Evolutionary conservation across 2,888 invertebrate species (phyloP), one percentile per base, ranked within the genome.

Genomic region (Saturnia pavonia): DNA sequence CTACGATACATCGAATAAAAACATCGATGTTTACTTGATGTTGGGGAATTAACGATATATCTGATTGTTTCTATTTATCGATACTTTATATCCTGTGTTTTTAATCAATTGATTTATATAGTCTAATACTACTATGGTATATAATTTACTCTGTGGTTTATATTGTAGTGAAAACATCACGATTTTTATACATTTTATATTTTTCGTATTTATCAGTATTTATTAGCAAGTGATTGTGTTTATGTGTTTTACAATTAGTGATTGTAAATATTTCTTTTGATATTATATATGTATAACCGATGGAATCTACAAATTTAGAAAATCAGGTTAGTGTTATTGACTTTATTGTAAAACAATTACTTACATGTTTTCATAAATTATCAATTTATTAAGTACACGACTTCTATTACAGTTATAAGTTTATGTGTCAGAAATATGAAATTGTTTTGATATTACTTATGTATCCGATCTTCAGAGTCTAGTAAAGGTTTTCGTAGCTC

Each of bases 291-390:
- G 76, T n/a, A 80, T 75, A 72, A 73, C 75, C 75, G 71, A 70
- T 75, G 73, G 71, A 69, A 78, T 76, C 72, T 70, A 72, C 71
- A 75, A 76, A 78, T 72, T 76, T 79, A 76, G 79, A 78, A 82
- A 82, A 83, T 80, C 85, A 85, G 85, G 85, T 85, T 83, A 85
- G 80, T 85, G 74, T 72, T 71, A 71, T 67, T 70, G 71, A 40
- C 65, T 69, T 70, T 72, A 70, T 67, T 69, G 27, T 45, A 16
- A 63, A 16, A 34, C 65, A 48, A 45, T 70, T 51, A 27, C 27
- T 70, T 51, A 27, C 27, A 69, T 34, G 16, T 27, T 69, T 48
- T 45, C n/a, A n/a, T 40, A 16, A 45, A 16, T 25, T 69, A 57
- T 11, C 8, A 22, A 19, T 9, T 27, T 48, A 67, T 67, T 67